Evolutionary conservation across 1,140 invertebrate species (phyloP).

Genomic region (Cyclina sinensis): DNA sequence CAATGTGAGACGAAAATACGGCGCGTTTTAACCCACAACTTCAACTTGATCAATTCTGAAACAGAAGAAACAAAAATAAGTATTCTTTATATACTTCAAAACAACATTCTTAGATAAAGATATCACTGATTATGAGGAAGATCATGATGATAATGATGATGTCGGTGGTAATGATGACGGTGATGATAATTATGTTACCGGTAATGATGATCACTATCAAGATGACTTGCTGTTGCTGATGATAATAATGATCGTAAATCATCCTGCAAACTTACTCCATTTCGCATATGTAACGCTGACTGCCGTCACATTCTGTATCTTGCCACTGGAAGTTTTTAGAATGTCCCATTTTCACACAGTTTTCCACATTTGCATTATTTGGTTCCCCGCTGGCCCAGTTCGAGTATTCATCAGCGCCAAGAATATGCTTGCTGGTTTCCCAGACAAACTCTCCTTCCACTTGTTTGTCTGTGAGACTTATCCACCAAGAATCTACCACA

Average conservation of each 20-base stretch:
- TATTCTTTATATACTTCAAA: too few relatives aligned
- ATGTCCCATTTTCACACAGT: constrained; percentile 9
- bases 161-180: too few relatives aligned
- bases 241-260: neutral
- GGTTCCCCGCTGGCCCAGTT: constrained; percentile 29
- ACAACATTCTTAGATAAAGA: too few relatives aligned
- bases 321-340: neutral
- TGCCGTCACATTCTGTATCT: constrained; percentile 9
- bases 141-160: too few relatives aligned
- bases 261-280: constrained; percentile 11
- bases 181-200: too few relatives aligned
- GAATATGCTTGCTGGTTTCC: constrained; percentile 1
- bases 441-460: constrained; percentile 47
- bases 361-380: neutral
- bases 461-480: constrained; percentile 16
- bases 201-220: too few relatives aligned
- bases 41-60: too few relatives aligned
- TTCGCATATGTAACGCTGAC: constrained; percentile 48
- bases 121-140: too few relatives aligned
- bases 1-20: too few relatives aligned
- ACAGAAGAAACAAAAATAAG: too few relatives aligned
- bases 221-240: neutral
- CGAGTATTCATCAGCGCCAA: neutral
- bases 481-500: constrained; percentile 36
- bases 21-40: too few relatives aligned